These are phyloP conservation scores for Tipula confusa DNA, from an alignment of 2,888 invertebrate species.

Conservation along the genomic window DNA sequence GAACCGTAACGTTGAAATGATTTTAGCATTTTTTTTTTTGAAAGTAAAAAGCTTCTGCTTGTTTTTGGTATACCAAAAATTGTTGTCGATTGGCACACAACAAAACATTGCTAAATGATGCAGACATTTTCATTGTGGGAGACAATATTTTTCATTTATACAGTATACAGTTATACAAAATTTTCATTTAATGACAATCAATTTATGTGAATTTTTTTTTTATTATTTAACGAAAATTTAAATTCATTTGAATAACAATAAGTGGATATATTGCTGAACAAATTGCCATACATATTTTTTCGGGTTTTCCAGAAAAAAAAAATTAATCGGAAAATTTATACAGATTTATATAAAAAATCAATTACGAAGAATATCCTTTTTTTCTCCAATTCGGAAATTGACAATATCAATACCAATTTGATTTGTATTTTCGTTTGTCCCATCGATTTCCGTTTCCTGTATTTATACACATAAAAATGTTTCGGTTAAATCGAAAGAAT, in stretches of 20 bases:
- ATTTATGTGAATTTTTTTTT: neutral
- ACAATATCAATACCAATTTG: slow-evolving; percentile 29
- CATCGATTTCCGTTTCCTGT: slow-evolving; percentile 8
- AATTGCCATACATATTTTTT: slow-evolving; percentile 7
- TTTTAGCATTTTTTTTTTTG: neutral
- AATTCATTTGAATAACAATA: neutral
- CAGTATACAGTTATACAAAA: neutral
- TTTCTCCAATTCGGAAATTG: neutral
- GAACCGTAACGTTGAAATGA: neutral
- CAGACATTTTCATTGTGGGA: neutral
- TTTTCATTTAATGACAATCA: slow-evolving; percentile 25
- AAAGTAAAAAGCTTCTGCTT: neutral
- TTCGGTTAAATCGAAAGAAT: neutral
- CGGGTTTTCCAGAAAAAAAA: neutral
- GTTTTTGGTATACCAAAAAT: neutral
- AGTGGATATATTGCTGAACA: neutral
- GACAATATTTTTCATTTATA: neutral
- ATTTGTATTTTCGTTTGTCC: slow-evolving; percentile 27
- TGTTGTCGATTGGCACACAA: neutral
- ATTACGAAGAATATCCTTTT: slow-evolving; percentile 28
- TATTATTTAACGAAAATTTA: neutral
- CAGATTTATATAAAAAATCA: slow-evolving; percentile 25
- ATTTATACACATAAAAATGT: neutral
- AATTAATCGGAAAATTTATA: slow-evolving; percentile 9
- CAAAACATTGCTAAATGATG: slow-evolving; percentile 5